Evolutionary conservation across 2,113 vertebrate species (phyloP), one percentile per base, ranked within the genome.

Genomic region (Onychostruthus taczanowskii): DNA sequence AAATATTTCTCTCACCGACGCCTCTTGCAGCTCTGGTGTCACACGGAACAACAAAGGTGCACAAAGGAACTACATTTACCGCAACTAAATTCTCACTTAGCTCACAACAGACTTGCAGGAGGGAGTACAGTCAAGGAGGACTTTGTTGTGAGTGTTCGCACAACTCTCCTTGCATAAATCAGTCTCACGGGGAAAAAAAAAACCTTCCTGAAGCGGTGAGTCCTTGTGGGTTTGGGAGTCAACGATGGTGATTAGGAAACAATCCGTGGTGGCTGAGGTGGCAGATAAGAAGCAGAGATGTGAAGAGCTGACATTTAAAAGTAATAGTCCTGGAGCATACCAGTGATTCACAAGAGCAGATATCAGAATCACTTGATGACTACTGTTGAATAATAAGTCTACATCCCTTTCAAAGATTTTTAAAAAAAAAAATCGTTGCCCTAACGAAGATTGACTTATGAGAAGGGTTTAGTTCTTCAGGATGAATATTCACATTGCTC

Each of bases 201-300:
- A 63, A 66, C 53, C 43, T 84, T 69, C 17, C 35, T 47, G 23
- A 44, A 47, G 67, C 6, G 0, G 41, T 50, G 84, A 53, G 46
- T 43, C 67, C 46, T 33, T 76, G 91, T 91, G 89, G 84, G 30
- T 87, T 95, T 93, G 87, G 89, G 93, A 87, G 58, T 63, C 55
- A 59, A 11, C 55, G 22, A 17, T 39, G 41, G 47, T n/a, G 83
- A 90, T 44, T 83, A 78, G 76, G 78, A 92, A 95, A 94, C 78
- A 90, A 86, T 58, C 53, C 1, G 3, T n/a, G 85, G 92, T 56
- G 75, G 58, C 61, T 63, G 70, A 74, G 87, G 92, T 77, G 78
- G 87, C 82, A 89, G 80, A 80, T 61, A 89, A 61, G 78, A 80
- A 50, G 74, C 41, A 53, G 58, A 13, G 90, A 83, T 44, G 50